These are phyloP conservation scores for Paraescarpia echinospica DNA, from an alignment of 1,140 invertebrate genomes.

Conservation along the genomic window DNA sequence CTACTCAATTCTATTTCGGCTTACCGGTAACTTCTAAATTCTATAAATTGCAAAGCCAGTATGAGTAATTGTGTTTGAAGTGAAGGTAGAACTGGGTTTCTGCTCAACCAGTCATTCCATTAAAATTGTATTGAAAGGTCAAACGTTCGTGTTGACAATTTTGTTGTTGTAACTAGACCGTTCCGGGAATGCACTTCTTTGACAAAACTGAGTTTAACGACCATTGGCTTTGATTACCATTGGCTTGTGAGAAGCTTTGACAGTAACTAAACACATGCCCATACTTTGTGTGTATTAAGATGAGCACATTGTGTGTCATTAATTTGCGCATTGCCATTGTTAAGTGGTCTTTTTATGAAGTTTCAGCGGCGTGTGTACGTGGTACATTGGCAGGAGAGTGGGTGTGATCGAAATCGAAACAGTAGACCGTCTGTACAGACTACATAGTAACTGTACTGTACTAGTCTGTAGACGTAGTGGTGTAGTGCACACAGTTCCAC, in stretches of 20 bases:
- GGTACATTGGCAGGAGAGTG: neutral
- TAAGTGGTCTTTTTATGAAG: neutral
- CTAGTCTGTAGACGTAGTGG: too few species aligned
- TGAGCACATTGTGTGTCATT: neutral
- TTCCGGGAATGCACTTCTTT: neutral
- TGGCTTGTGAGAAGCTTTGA: neutral
- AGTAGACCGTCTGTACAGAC: too few species aligned
- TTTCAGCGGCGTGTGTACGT: neutral
- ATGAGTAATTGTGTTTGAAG: neutral
- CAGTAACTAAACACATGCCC: neutral
- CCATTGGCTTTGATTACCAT: neutral
- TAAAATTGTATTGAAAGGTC: neutral
- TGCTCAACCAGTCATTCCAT: too few species aligned
- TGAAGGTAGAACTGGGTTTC: neutral
- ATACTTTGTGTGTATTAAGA: neutral
- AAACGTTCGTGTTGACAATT: neutral
- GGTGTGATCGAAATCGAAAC: neutral
- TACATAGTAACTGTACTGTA: too few species aligned
- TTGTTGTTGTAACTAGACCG: neutral
- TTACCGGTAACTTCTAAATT: neutral
- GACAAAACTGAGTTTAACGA: neutral
- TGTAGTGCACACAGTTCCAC: neutral
- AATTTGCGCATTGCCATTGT: neutral
- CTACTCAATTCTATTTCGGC: neutral
- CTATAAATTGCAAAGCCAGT: neutral